A percentile compares a stretch with the other conserved stretches of the same genome.
Conservation (phyloP, 2,888 invertebrate genomes). For the Polyommatus icarus region DNA sequence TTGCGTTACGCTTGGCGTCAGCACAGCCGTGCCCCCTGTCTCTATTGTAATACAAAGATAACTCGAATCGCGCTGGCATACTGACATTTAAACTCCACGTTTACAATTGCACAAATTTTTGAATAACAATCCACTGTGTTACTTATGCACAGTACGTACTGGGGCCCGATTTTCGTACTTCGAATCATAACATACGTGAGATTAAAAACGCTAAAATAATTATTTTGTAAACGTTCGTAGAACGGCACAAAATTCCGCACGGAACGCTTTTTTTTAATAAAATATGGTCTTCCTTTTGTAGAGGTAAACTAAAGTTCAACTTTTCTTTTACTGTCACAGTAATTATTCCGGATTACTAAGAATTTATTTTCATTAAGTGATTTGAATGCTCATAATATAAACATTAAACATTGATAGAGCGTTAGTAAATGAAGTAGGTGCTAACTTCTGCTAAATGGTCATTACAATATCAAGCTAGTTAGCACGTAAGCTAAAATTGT, state of each 20-base stretch:
- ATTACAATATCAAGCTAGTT: not conserved
- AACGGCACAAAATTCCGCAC: too few species aligned
- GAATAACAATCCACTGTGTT: not conserved
- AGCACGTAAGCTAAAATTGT: not conserved
- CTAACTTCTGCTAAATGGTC: not conserved
- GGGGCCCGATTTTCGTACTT: too few species aligned
- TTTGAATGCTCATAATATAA: too few species aligned
- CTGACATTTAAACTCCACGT: not conserved
- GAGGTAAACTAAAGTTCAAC: too few species aligned
- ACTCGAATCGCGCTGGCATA: not conserved
- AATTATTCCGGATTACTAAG: too few species aligned
- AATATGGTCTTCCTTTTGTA: too few species aligned
- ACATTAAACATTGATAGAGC: not conserved
- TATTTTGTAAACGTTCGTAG: too few species aligned
- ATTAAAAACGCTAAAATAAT: too few species aligned
- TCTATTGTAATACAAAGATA: not conserved
- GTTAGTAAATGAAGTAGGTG: constrained; percentile 1
- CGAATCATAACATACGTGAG: too few species aligned
- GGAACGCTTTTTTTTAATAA: too few species aligned
- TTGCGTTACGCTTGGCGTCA: not conserved
- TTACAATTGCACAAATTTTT: not conserved
- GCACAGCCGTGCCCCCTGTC: not conserved
- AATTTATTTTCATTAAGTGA: too few species aligned
- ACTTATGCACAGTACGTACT: not conserved
- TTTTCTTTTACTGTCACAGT: too few species aligned